Base-by-base conservation (phyloP, 2,888 invertebrate genomes). In the Philopedon plagiatum region DNA sequence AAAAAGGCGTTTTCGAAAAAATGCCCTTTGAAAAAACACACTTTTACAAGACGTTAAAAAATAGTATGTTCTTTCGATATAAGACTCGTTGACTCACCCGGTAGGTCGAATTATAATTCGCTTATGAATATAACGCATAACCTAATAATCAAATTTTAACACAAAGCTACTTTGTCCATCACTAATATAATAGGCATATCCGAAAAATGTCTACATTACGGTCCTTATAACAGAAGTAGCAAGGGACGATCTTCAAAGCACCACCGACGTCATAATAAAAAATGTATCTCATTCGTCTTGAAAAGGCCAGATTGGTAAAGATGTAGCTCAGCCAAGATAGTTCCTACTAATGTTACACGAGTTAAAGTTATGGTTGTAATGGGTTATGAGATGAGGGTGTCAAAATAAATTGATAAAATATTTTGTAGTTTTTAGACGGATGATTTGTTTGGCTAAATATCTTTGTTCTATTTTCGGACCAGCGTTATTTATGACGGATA, bases 221-320 rank as follows among this genome's bases (percentile, higher is more conserved):
- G 62, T 34, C 69, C 69, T 62, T 21, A 51, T 51, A 26, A 21
- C 29, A 19, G 18, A 49, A 69, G 54, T 46, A 62, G 62, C 56
- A 41, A 26, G 46, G 62, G 62, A 34, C 46, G 23, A 62, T 46
- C 44, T 41, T 62, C 63, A 64, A 70, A 70, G 58, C 58, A 39
- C 56, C 49, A 64, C 63, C 64, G 49, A 37, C 37, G 63, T 63
- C 64, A 63, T 63, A 70, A 64, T 64, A 64, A 70, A 70, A 70
- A 70, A 64, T 70, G 63, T 63, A n/a, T 11, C 57, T 70, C 70
- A 70, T 70, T 70, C 64, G 69, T 69, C 56, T 69, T 69, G 23
- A 15, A 56, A 54, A 54, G 51, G 51, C 51, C 56, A 56, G 41
- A 69, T 56, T 56, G 56, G 56, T 54, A 54, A 54, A 62, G 62